Base-by-base conservation (phyloP, 1,140 invertebrate genomes). In the Heliconius hewitsoni region DNA sequence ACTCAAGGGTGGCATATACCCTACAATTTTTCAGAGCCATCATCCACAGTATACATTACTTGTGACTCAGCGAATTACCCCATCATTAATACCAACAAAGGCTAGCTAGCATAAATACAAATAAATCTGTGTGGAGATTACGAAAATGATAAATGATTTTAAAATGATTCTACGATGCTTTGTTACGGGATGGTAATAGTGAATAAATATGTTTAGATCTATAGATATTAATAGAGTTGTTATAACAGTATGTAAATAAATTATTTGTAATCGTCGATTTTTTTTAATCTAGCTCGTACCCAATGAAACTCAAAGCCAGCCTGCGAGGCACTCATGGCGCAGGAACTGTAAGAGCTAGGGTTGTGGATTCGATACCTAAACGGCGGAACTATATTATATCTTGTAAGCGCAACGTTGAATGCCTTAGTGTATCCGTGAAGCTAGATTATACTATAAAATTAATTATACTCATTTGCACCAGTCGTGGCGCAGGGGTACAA, bases 91-190 rank as follows among this genome's bases (percentile, higher is more conserved):
- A 71, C 71, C 77, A 78, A 82, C 77, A 82, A 82, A 79, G 23
- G 23, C 23, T 23, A 72, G 74, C 73, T 13, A n/a, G 74, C 52
- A 72, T 73, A 82, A 82, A 82, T 74, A 82, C 78, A 82, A 82
- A 82, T 79, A 82, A 81, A 81, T 78, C 73, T 75, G 74, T 60
- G 70, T 76, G 75, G 71, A 82, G 74, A 74, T 76, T 71, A 82
- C 60, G 73, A 37, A 79, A 57, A 75, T 82, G 78, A 82, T 82
- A 57, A 82, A 82, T 79, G 77, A 77, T 80, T 82, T 79, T 82
- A 82, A 82, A 82, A 79, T 82, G 81, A 82, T 73, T 74, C 60
- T 71, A 74, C 77, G 60, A 52, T 79, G 60, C 34, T 79, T 76
- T 79, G 78, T 74, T 52, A 70, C 27, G 50, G n/a, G 52, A 71